These are phyloP conservation scores for Notechis scutatus DNA, from an alignment of 2,113 vertebrate species.

Conservation along the genomic window DNA sequence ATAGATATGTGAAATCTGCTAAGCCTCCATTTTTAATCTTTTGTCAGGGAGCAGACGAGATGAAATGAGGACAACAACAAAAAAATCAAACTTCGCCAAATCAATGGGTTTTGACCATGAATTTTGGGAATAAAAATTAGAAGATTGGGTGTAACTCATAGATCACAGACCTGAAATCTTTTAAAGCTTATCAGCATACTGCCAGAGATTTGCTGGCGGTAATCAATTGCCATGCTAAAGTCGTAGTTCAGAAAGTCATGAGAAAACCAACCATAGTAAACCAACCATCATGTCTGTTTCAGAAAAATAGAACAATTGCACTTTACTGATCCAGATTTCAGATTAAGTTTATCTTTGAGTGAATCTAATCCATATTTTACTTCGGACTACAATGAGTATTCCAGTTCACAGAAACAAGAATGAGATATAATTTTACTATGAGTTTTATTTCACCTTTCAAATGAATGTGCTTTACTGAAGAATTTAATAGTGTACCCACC, in stretches of 20 bases:
- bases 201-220: not conserved
- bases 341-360: not conserved
- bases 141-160: not conserved
- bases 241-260: not conserved
- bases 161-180: not conserved
- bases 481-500: conserved; percentile 21
- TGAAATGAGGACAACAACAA: not conserved
- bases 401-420: not conserved
- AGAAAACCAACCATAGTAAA: not conserved
- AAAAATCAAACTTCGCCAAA: not conserved
- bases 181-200: not conserved
- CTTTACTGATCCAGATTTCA: not conserved
- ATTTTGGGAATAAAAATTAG: not conserved
- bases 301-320: not conserved
- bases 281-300: not conserved
- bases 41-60: not conserved
- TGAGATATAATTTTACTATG: not conserved
- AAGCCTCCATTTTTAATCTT: not conserved
- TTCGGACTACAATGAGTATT: not conserved
- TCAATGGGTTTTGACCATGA: not conserved
- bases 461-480: not conserved
- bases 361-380: not conserved
- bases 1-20: not conserved
- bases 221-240: not conserved
- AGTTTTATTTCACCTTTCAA: not conserved